Base-by-base conservation (phyloP, 1,140 invertebrate genomes). In the Coelopa frigida region DNA sequence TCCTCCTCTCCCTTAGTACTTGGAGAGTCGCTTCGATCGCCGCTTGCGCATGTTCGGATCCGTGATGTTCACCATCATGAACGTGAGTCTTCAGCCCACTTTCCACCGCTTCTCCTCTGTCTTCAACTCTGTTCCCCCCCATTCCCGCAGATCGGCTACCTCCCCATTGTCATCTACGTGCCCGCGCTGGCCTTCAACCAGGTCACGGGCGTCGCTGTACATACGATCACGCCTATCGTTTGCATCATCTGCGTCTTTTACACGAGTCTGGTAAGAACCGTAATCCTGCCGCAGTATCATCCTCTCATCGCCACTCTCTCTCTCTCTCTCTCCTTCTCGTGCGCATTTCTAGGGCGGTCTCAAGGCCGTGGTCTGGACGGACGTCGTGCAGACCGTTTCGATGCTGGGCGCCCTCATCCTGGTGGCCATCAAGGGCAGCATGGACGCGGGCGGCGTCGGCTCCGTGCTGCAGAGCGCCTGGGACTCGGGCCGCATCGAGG, bases 281-380 rank as follows among this genome's bases (percentile, higher is more conserved):
- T n/a, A n/a, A n/a, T n/a, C n/a, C n/a, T n/a, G n/a, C n/a, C n/a
- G n/a, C n/a, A n/a, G n/a, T n/a, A n/a, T n/a, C n/a, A n/a, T n/a
- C n/a, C n/a, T n/a, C n/a, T n/a, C n/a, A n/a, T n/a, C n/a, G n/a
- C n/a, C n/a, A n/a, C n/a, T n/a, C n/a, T n/a, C n/a, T n/a, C n/a
- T n/a, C n/a, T n/a, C n/a, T n/a, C n/a, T 29, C 8, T 29, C 8
- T 29, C n/a, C n/a, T 29, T 29, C n/a, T 29, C n/a, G 27, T 29
- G n/a, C 0, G 4, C 22, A 4, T 18, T 23, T n/a, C 5, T 51
- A 88, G 84, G 87, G 88, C 44, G 88, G 88, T 0, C 72, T 92
- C 43, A 89, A 89, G 70, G 88, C 87, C 1, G 89, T 92, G 0
- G 81, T 92, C 15, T 89, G 85, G 87, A 91, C 89, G 1, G 89